phyloP scores from a whole-genome alignment of 1,140 invertebrate species.

The Protaetia brevitarsis region DNA sequence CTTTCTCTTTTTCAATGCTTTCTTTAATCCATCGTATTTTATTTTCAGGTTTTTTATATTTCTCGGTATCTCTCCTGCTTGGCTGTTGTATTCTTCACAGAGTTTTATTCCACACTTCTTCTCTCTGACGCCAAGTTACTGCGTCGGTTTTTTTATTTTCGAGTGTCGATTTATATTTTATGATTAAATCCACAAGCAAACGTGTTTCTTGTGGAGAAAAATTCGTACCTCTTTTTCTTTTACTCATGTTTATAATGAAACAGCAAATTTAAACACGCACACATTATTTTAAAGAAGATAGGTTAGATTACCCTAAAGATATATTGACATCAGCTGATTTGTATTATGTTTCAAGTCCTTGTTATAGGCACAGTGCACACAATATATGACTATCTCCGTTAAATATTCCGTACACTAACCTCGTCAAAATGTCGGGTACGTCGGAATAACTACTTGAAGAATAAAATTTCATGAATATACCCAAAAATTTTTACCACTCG shows the following conservation, averaged over 20 bases:
- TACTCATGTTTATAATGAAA: not conserved
- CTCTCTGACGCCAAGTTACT: constrained; percentile 23
- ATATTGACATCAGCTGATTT: too few relatives aligned
- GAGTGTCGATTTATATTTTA: constrained; percentile 26
- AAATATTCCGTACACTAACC: too few relatives aligned
- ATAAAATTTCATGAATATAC: not conserved
- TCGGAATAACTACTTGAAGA: not conserved
- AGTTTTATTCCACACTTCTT: constrained; percentile 26
- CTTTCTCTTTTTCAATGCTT: constrained; percentile 4
- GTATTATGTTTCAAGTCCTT: too few relatives aligned
- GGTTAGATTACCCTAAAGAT: too few relatives aligned
- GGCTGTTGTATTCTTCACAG: constrained; percentile 22
- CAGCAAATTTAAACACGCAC: not conserved
- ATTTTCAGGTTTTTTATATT: not conserved
- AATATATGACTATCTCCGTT: too few relatives aligned
- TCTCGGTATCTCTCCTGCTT: not conserved
- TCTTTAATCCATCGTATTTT: constrained; percentile 7
- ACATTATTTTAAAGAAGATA: not conserved
- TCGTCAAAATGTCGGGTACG: not conserved
- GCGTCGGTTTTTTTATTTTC: constrained; percentile 30
- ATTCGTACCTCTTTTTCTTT: constrained; percentile 9
- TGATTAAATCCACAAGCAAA: constrained; percentile 15
- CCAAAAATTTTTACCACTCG: not conserved
- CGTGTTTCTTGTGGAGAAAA: constrained; percentile 16
- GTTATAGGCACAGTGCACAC: too few relatives aligned